Base-by-base conservation (phyloP, 1,140 invertebrate species). In the Mya arenaria region DNA sequence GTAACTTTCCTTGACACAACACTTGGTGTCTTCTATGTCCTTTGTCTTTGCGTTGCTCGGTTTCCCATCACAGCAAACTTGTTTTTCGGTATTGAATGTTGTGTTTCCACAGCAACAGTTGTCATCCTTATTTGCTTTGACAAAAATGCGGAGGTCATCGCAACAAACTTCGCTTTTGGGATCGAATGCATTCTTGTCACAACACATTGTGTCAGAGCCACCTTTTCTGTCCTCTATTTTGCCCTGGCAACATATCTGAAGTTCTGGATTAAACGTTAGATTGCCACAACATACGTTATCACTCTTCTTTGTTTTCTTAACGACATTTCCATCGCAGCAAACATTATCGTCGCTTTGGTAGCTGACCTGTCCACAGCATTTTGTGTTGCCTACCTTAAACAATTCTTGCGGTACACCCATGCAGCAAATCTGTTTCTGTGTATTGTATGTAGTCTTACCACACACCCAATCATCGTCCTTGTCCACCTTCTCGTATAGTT, bases 101-200 rank as follows among this genome's bases (percentile, higher is more conserved):
- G 55, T 63, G 30, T 72, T 82, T 65, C 79, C 79, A 73, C 79
- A 82, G 34, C 79, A 82, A 62, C 68, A 72, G 41, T 82, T 82
- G 36, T 82, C 79, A 63, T 82, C 79, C 23, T 72, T 82, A 25
- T 32, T 82, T 5, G 19, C 19, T 30, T 82, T 82, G n/a, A 37
- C n/a, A 19, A 82, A 23, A 36, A 73, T 73, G 48, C 60, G 62
- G 6, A 73, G 30, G 62, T 82, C 69, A 55, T 82, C 79, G 39
- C 69, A 73, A 39, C 79, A 82, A 19, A 82, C 34, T 65, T 82
- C 56, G 15, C 17, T 63, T 6, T 15, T 28, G 30, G 68, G 58
- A 65, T 82, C 58, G 36, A 63, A 72, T 2, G 68, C 25, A 5
- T 36, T 55, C 1, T 63, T 28, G 13, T 32, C 79, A 52, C 79